Evolutionary conservation across 1,140 invertebrate genomes (phyloP).

Genomic region (Ptiloglossa arizonensis): DNA sequence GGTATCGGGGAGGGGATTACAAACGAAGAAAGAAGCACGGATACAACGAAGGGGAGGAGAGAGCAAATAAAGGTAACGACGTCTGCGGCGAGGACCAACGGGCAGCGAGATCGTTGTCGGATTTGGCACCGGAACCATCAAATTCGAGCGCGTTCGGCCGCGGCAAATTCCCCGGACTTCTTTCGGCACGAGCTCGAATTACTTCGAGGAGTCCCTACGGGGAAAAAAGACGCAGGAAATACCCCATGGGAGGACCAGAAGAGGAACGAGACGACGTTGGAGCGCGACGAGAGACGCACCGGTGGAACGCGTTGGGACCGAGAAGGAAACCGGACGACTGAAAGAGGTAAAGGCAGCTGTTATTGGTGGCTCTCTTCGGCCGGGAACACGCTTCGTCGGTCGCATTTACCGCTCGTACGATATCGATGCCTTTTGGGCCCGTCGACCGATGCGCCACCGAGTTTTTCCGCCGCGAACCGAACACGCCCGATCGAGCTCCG

Average conservation of each 20-base stretch:
- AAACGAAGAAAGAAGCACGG: background rate
- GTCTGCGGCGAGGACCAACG: too few relatives aligned
- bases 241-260: background rate
- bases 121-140: slow-evolving; percentile 62
- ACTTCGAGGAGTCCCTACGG: slow-evolving; percentile 34
- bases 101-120: slow-evolving; percentile 23
- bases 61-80: slow-evolving; percentile 57
- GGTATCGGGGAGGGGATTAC: background rate
- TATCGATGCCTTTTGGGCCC: slow-evolving; percentile 24
- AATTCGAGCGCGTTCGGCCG: slow-evolving; percentile 56
- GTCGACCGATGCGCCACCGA: background rate
- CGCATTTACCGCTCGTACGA: slow-evolving; percentile 57
- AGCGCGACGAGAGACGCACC: slow-evolving; percentile 23
- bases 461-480: slow-evolving; percentile 28
- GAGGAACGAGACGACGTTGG: slow-evolving; percentile 4
- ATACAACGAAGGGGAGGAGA: slow-evolving; percentile 23
- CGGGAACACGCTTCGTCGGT: slow-evolving; percentile 65
- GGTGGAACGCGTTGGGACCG: too few relatives aligned
- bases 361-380: slow-evolving; percentile 62
- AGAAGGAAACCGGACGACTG: background rate
- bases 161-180: slow-evolving; percentile 65
- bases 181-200: slow-evolving; percentile 73
- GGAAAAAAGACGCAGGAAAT: slow-evolving; percentile 47
- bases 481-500: slow-evolving; percentile 41
- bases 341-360: slow-evolving; percentile 52